phyloP scores from a whole-genome alignment of 2,888 invertebrate genomes.

The Pyrochroa serraticornis region DNA sequence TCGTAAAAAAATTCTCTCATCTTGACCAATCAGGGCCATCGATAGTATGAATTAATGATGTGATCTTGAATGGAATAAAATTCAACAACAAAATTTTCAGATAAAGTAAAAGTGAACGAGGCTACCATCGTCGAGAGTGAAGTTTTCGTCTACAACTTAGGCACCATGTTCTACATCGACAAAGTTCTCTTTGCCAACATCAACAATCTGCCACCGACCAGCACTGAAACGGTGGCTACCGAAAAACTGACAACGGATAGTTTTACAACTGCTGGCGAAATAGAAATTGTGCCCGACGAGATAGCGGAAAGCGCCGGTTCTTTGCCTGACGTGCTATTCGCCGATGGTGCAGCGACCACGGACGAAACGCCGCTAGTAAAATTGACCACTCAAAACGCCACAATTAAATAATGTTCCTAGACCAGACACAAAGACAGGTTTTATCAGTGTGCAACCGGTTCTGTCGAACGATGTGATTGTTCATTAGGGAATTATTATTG shows the following conservation, averaged over 20 bases:
- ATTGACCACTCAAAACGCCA: constrained; percentile 33
- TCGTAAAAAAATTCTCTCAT: too few relatives aligned
- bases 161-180: constrained; percentile 69
- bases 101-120: constrained; percentile 62
- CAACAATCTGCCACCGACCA: constrained; percentile 44
- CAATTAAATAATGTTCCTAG: constrained; percentile 37
- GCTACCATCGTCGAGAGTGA: constrained; percentile 66
- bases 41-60: constrained; percentile 2
- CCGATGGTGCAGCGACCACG: constrained; percentile 48
- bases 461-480: constrained; percentile 24
- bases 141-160: constrained; percentile 69
- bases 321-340: constrained; percentile 54
- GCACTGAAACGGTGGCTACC: constrained; percentile 31
- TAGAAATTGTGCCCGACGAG: constrained; percentile 55
- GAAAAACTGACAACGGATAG: constrained; percentile 29
- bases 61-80: too few relatives aligned
- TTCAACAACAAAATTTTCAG: constrained; percentile 54
- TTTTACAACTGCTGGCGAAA: constrained; percentile 41
- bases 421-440: constrained; percentile 18
- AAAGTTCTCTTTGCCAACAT: constrained; percentile 61
- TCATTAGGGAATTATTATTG: constrained; percentile 14
- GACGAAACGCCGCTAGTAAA: constrained; percentile 32
- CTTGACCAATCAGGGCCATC: too few relatives aligned
- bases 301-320: constrained; percentile 50
- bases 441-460: constrained; percentile 21